Base-by-base conservation (phyloP, 2,797 vertebrate species). In the Hydrolagus colliei region DNA sequence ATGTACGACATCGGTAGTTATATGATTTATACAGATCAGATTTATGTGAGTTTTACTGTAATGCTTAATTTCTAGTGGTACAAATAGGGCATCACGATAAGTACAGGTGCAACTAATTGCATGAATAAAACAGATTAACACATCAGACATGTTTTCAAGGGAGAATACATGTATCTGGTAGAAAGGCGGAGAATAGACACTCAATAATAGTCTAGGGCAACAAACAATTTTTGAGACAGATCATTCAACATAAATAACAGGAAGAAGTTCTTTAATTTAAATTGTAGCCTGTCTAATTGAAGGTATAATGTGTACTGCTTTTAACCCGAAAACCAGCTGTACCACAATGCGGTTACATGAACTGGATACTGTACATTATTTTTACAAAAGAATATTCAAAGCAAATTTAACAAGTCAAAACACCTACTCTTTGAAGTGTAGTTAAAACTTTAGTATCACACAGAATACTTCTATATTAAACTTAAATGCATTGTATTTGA, bases 161-260 rank as follows among this genome's bases (percentile, higher is more conserved):
- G 41, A 3, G 41, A 32, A 65, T 82, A 68, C 27, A 65, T 3
- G 41, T 63, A 82, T 82, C 27, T 65, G 27, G 14, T 41, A 67
- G 22, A 7, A 65, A 35, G 78, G 13, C n/a, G 63, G 61, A 65
- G 61, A 67, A 65, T 67, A 82, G 78, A 11, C 18, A 68, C 13
- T 82, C 62, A 65, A 14, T 18, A 79, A 79, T 65, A 79, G 77
- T 63, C 67, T 22, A 67, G 32, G 78, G 63, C 78, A 68, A 35
- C 35, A 27, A 14, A 82, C 22, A 9, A 32, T 82, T 52, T 67
- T 65, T 82, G 22, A 67, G 78, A 65, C 62, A 68, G 27, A 32
- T 65, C 78, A 82, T 82, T 35, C 22, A 82, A 79, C 62, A 22
- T 59, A 14, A n/a, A 27, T 79, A 65, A 79, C 77, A 82, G 78